Percentiles rank a stretch among this genome's conserved stretches.
These are phyloP conservation scores for Drosophila sp. DNA, from an alignment of 1,140 invertebrate species.

Conservation along the genomic window DNA sequence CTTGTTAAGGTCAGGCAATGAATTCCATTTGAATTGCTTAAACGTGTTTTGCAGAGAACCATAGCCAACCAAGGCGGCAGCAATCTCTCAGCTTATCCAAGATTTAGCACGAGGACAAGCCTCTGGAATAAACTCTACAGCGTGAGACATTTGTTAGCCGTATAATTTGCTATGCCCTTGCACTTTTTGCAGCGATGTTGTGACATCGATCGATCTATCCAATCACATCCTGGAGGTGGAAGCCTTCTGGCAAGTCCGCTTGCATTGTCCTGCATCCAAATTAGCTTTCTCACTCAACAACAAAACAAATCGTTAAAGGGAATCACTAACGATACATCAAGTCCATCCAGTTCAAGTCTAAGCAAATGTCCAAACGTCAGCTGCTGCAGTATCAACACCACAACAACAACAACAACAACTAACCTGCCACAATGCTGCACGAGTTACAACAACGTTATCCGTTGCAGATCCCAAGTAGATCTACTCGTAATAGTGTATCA, in stretches of 20 bases:
- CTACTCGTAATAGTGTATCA: constrained; percentile 17
- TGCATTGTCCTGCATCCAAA: constrained; percentile 22
- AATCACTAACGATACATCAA: constrained; percentile 81
- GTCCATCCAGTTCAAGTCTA: constrained; percentile 63
- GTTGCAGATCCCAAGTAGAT: constrained; percentile 36
- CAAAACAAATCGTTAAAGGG: constrained; percentile 72
- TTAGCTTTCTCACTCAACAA: constrained; percentile 8
- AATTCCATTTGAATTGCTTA: constrained; percentile 56
- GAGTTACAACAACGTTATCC: constrained; percentile 5
- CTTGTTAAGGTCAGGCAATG: constrained; percentile 54
- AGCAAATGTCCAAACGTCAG: constrained; percentile 21
- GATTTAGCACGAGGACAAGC: constrained; percentile 11
- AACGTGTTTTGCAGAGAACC: constrained; percentile 62
- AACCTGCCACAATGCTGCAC: constrained; percentile 2
- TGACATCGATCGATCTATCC: background rate
- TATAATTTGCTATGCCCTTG: constrained; percentile 43
- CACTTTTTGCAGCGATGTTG: constrained; percentile 62
- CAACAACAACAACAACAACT: constrained; percentile 58
- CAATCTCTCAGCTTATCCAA: constrained; percentile 6
- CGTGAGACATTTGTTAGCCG: constrained; percentile 55
- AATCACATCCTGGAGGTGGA: background rate
- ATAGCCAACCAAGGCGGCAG: background rate
- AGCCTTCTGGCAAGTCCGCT: background rate
- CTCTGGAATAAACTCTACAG: constrained; percentile 27
- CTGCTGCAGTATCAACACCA: constrained; percentile 25